Evolutionary conservation across 2,797 vertebrate species (phyloP), one percentile per base, ranked within the genome.

Genomic region (Lepus oiostolus): DNA sequence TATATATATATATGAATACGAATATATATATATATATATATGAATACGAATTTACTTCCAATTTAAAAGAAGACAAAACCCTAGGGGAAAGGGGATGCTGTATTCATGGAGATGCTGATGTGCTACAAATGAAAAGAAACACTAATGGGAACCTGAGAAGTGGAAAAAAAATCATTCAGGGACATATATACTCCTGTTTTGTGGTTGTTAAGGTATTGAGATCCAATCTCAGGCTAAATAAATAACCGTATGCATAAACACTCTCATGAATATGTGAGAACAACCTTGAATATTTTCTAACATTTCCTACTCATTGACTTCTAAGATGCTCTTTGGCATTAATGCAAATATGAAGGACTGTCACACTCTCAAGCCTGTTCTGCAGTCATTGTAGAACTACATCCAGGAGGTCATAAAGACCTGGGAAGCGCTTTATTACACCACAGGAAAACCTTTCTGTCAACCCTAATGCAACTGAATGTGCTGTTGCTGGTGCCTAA

Each of bases 231-330:
- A 71, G 47, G 52, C 89, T 90, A 95, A 96, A 95, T 85, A 95
- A 92, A 90, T 82, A 92, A 83, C 85, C 75, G 90, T 77, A 28
- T 67, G 16, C n/a, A 77, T 42, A 90, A 72, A 79, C 26, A 88
- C 21, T 30, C 35, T 80, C 81, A 89, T 47, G 94, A 88, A 81
- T 70, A 77, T n/a, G 42, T 63, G 72, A 77, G 90, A 93, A 87
- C 88, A 93, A 96, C 93, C 95, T 95, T 96, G 96, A 84, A 81
- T 87, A n/a, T 83, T 90, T 89, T 54, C 72, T 88, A 92, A 94
- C 80, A 65, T 95, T 96, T 94, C 94, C 85, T 77, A 92, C 84
- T 95, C 74, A 87, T 95, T 97, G 95, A 96, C 80, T 91, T 90
- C 32, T 71, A 77, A 47, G 60, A 92, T 11, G 71, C 65, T 74